Conservation (phyloP, 2,113 vertebrate genomes). For the Strigops habroptila region DNA sequence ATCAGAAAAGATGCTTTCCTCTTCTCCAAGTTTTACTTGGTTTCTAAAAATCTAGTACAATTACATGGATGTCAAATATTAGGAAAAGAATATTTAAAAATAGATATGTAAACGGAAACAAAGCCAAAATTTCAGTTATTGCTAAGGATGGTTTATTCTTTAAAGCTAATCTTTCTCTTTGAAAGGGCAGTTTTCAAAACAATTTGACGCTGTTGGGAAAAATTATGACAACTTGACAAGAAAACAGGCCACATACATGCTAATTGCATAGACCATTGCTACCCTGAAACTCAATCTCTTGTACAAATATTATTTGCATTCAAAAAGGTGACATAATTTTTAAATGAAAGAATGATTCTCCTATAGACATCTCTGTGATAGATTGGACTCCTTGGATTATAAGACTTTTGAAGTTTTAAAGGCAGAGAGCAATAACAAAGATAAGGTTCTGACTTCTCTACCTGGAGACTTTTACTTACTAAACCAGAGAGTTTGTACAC, state of each 20-base stretch:
- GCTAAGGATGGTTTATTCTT: not conserved
- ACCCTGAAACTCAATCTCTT: not conserved
- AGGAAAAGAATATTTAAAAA: not conserved
- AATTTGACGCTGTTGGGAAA: not conserved
- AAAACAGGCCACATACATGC: not conserved
- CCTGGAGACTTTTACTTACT: not conserved
- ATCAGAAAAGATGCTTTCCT: not conserved
- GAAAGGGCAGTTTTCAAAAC: not conserved
- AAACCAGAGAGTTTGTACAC: rapidly evolving
- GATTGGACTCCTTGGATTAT: not conserved
- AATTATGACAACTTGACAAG: not conserved
- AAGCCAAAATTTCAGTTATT: not conserved
- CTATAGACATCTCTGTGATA: not conserved
- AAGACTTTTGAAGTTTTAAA: not conserved
- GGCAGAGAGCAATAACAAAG: not conserved
- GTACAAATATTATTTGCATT: not conserved
- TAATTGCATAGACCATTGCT: not conserved
- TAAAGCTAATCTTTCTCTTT: not conserved
- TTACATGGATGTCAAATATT: not conserved
- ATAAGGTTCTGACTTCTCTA: not conserved
- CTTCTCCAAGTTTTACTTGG: not conserved
- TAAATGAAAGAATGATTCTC: not conserved
- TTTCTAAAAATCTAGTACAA: not conserved
- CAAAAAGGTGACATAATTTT: not conserved
- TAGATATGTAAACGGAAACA: not conserved